A percentile compares a stretch with the other conserved stretches of the same genome.
Evolutionary conservation across 2,888 invertebrate species (phyloP).

Genomic region (Melanophora roralis): DNA sequence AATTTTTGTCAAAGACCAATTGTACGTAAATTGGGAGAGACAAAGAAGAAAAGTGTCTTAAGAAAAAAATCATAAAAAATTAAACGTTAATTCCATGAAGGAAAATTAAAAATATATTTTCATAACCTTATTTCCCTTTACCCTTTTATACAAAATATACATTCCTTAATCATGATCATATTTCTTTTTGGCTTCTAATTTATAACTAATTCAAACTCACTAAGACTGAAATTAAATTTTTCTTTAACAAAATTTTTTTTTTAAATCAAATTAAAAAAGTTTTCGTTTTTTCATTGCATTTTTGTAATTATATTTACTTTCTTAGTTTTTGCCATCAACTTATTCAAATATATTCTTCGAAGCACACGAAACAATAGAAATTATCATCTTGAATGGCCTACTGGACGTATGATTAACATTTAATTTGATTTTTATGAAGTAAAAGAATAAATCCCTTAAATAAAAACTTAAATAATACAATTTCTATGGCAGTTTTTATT

Average conservation of each 20-base stretch:
- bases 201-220: constrained; percentile 33
- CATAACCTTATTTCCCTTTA: neutral
- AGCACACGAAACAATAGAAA: neutral
- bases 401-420: constrained; percentile 58
- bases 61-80: too few species aligned
- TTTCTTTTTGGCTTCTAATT: neutral
- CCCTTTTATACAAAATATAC: too few species aligned
- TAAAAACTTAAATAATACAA: constrained; percentile 43
- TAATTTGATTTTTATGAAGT: constrained; percentile 30
- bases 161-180: too few species aligned
- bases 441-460: neutral
- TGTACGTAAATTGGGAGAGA: neutral
- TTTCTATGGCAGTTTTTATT: constrained; percentile 42
- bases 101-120: constrained; percentile 19
- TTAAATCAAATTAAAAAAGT: neutral
- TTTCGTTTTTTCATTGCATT: constrained; percentile 13
- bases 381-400: constrained; percentile 29
- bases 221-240: constrained; percentile 53
- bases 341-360: neutral
- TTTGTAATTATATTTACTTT: constrained; percentile 32
- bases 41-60: neutral
- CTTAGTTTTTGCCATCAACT: too few species aligned
- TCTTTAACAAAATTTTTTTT: constrained; percentile 1
- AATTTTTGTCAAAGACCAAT: constrained; percentile 13
- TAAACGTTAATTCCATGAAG: constrained; percentile 7